A percentile compares a stretch with the other conserved stretches of the same genome.
phyloP scores from a whole-genome alignment of 2,113 vertebrate genomes.

The Cygnus atratus region DNA sequence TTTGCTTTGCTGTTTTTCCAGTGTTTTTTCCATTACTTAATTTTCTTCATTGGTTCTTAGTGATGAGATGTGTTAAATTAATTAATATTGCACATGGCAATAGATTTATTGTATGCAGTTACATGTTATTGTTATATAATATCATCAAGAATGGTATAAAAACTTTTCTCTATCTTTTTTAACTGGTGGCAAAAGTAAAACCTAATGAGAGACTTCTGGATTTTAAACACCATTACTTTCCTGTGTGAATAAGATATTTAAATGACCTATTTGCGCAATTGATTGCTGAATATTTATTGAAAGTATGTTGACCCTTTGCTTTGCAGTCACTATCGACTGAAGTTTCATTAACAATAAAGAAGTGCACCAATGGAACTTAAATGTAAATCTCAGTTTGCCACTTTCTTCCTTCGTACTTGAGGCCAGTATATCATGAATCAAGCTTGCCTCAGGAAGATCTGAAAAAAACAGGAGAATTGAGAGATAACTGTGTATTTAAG shows the following conservation, averaged over 20 bases:
- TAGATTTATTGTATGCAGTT: conserved; percentile 17
- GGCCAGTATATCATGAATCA: neutral
- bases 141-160: neutral
- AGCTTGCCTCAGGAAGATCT: neutral
- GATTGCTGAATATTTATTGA: neutral
- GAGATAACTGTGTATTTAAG: neutral
- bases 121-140: neutral
- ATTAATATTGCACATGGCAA: conserved; percentile 1
- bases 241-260: neutral
- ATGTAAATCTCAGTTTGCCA: neutral
- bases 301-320: neutral
- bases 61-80: conserved; percentile 45
- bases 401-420: neutral
- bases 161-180: neutral
- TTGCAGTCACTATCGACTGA: neutral
- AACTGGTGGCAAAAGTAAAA: neutral
- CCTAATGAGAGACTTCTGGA: neutral
- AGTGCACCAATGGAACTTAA: neutral
- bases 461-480: neutral
- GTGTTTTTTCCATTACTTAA: conserved; percentile 48
- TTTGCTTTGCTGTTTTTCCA: conserved; percentile 52
- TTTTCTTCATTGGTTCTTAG: conserved; percentile 57
- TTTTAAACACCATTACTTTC: neutral
- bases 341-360: neutral
- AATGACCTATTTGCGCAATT: neutral